These are phyloP conservation scores for Coracias cyanogaster DNA, from an alignment of 2,797 vertebrate species.

Conservation along the genomic window DNA sequence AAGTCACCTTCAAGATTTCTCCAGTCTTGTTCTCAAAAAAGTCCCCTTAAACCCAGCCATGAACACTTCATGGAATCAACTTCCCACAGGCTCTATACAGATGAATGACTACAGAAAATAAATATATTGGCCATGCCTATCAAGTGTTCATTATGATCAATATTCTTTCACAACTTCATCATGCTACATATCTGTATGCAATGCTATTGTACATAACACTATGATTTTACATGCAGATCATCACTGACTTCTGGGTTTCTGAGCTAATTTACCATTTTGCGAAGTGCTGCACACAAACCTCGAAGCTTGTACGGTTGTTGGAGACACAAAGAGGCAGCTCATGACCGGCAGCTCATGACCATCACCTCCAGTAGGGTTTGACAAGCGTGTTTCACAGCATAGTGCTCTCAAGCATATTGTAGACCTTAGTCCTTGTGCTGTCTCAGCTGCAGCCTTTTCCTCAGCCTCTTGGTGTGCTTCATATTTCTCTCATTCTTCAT, in stretches of 20 bases:
- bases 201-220: neutral
- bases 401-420: neutral
- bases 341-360: neutral
- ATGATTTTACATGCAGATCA: fast-evolving
- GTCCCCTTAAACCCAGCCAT: neutral
- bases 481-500: neutral
- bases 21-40: neutral
- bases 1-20: neutral
- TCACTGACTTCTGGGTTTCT: neutral
- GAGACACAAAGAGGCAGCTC: neutral
- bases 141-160: neutral
- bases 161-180: neutral
- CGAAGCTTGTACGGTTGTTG: neutral
- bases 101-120: neutral
- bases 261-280: too few species aligned
- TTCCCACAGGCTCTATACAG: neutral
- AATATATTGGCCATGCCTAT: neutral
- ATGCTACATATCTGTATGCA: neutral
- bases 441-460: neutral
- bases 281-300: too few species aligned
- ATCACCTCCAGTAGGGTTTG: neutral
- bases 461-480: neutral
- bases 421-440: neutral
- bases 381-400: neutral
- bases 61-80: fast-evolving